Evolutionary conservation across 2,888 invertebrate genomes (phyloP).

Genomic region (Sinotaia quadrata): DNA sequence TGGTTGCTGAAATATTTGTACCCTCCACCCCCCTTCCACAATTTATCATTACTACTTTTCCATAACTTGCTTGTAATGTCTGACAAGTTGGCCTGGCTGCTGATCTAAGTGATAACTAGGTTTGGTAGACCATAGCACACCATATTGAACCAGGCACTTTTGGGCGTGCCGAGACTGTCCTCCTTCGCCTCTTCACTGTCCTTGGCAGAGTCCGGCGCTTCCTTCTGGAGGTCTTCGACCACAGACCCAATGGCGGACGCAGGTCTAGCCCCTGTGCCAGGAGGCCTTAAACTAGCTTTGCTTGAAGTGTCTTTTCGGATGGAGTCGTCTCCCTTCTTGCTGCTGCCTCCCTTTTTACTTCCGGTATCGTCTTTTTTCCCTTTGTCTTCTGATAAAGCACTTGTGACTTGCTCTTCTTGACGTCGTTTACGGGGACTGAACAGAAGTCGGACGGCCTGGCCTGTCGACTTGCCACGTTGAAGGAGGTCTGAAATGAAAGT

Average conservation of each 20-base stretch:
- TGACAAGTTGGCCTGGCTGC: no score
- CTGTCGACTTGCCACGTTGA: conserved; percentile 64
- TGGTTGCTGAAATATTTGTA: no score
- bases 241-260: no score
- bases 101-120: conserved; percentile 65
- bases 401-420: conserved; percentile 41
- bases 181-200: conserved; percentile 37
- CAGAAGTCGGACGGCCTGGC: conserved; percentile 58
- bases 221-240: conserved; percentile 4
- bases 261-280: no score
- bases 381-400: conserved; percentile 1
- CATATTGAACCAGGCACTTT: conserved; percentile 66
- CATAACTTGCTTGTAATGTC: no score
- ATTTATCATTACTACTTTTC: no score
- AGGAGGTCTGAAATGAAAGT: conserved; percentile 60
- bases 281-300: not conserved
- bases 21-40: no score
- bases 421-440: conserved; percentile 51
- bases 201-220: conserved; percentile 25
- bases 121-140: conserved; percentile 72
- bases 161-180: conserved; percentile 38
- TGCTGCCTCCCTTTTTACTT: conserved; percentile 45
- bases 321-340: conserved; percentile 19
- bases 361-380: conserved; percentile 36
- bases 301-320: conserved; percentile 2